Evolutionary conservation across 2,888 invertebrate species (phyloP), one percentile per base, ranked within the genome.

Genomic region (Nemotelus nigrinus): DNA sequence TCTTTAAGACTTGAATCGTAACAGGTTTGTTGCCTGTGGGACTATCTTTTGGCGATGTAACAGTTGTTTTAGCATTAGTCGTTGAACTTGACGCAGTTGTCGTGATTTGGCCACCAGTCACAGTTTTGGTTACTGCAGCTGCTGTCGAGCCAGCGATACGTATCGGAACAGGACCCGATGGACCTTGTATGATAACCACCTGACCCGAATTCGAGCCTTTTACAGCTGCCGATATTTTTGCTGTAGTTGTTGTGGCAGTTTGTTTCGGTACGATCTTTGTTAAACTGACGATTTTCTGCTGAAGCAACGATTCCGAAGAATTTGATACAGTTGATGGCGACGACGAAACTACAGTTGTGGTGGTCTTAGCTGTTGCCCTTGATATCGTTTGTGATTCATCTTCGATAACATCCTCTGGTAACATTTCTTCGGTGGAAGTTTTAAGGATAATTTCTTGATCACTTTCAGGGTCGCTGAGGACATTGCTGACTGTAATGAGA

Each of bases 1-100:
- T 81, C 43, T 84, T 83, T 45, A 85, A 74, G n/a, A 85, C 81
- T 79, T 84, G 84, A 70, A 84, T 83, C 3, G 83, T 82, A 41
- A 84, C 81, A 3, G 83, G 76, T 10, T 64, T 60, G 43, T 76
- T 76, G 6, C 8, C 41, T 2, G 53, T 43, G 4, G 75, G 44
- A 41, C 48, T 70, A 10, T 58, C 60, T 74, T 63, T 74, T 10
- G 48, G 1, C 3, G 58, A 58, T 2, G 43, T 25, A 10, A 47
- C 47, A 39, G 47, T 25, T 10, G 60, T 25, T 41, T n/a, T 39
- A 2, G 10, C 25, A 7, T 43, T 55, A 10, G 44, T 47, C 5
- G 44, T 44, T 25, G 55, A 43, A n/a, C 41, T 55, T 3, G 60
- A 48, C 4, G 25, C n/a, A 5, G 68, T 50, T 25, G 68, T 48